Conservation (phyloP, 1,140 invertebrate species). For the Ceratosolen fusciceps region DNA sequence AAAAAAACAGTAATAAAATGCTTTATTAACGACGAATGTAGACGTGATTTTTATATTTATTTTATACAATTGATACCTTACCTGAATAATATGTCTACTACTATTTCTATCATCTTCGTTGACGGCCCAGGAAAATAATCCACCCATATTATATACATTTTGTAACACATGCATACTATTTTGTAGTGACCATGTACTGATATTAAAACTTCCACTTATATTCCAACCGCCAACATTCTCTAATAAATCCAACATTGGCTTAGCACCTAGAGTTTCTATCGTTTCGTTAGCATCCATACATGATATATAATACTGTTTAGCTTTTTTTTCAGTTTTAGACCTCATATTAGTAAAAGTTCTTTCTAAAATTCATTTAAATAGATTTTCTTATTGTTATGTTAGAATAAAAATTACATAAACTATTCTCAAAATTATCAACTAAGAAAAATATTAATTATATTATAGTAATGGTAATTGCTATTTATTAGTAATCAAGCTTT, state of each 20-base stretch:
- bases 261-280: conserved; percentile 84
- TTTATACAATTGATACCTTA: conserved; percentile 65
- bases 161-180: conserved; percentile 84
- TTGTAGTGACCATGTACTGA: conserved; percentile 83
- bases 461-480: too few relatives aligned
- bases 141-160: conserved; percentile 89
- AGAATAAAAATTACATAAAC: too few relatives aligned
- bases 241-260: conserved; percentile 86
- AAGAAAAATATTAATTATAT: too few relatives aligned
- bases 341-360: conserved; percentile 75
- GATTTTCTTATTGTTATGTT: neutral
- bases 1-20: too few relatives aligned
- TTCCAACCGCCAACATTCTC: conserved; percentile 85
- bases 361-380: conserved; percentile 66
- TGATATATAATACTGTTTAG: conserved; percentile 91
- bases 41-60: conserved; percentile 2
- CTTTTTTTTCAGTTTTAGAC: conserved; percentile 89
- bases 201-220: conserved; percentile 75
- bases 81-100: conserved; percentile 87
- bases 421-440: too few relatives aligned
- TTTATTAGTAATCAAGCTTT: too few relatives aligned
- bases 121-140: conserved; percentile 91
- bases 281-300: conserved; percentile 95
- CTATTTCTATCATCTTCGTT: conserved; percentile 95
- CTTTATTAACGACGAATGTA: too few relatives aligned